Evolutionary conservation across 2,888 invertebrate species (phyloP), one percentile per base, ranked within the genome.

Genomic region (Prenolepis imparis): DNA sequence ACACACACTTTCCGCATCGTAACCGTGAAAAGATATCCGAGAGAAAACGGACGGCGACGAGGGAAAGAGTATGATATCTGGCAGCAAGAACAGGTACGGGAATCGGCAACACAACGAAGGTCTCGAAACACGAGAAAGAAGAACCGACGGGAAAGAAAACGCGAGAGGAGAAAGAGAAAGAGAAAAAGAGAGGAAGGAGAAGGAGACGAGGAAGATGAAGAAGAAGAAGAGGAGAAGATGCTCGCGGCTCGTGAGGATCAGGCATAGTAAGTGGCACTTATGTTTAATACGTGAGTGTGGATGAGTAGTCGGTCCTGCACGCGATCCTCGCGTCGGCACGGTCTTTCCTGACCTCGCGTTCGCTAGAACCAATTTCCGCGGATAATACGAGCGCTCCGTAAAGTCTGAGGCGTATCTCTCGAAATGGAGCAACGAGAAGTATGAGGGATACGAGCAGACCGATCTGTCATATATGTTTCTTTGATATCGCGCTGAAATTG

Each of bases 261-360:
- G 86, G 88, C 88, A 91, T 90, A 87, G 87, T 92, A 92, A 92
- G 91, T 90, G 92, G 90, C 90, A 92, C 92, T 92, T 92, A 90
- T 89, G 89, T 90, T 92, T 91, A 90, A 92, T 92, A 92, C 91
- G 90, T 86, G 92, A 92, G 91, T 91, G 91, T 91, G 91, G 92
- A 92, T 92, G 92, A 92, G 90, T 90, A 89, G 90, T 90, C 90
- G 89, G 91, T 86, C 89, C 91, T 90, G 92, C 92, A 92, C 92
- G 92, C 92, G 91, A 92, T 92, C 91, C 86, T 88, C 86, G 87
- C 89, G 84, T 86, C 87, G 88, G 86, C 82, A 84, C 67, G 84
- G 84, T 90, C 90, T 91, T 86, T 61, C 86, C 89, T 92, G 92
- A 92, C 92, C 92, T 90, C 91, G 90, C 90, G 89, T 92, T 92